phyloP scores from a whole-genome alignment of 2,113 vertebrate genomes.

The human region GRCh38 chr1:3895501-3896000 shows the following conservation, averaged over 20 bases:
- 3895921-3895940: neutral
- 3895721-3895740: neutral
- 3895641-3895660: neutral
- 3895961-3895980: neutral
- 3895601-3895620: neutral
- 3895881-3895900: neutral
- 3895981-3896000: rapidly evolving
- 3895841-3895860: neutral
- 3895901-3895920: neutral
- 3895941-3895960: neutral
- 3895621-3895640: neutral
- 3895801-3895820: neutral
- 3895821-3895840: neutral
- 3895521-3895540: neutral
- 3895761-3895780: neutral
- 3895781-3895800: neutral
- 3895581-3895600: neutral
- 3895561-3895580: neutral
- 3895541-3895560: neutral
- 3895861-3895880: no score
- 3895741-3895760: neutral
- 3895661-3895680: neutral
- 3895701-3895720: neutral
- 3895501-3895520: no score
- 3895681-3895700: neutral